These are phyloP conservation scores for Diglossa cyanea DNA, from an alignment of 2,797 vertebrate species.

Conservation along the genomic window DNA sequence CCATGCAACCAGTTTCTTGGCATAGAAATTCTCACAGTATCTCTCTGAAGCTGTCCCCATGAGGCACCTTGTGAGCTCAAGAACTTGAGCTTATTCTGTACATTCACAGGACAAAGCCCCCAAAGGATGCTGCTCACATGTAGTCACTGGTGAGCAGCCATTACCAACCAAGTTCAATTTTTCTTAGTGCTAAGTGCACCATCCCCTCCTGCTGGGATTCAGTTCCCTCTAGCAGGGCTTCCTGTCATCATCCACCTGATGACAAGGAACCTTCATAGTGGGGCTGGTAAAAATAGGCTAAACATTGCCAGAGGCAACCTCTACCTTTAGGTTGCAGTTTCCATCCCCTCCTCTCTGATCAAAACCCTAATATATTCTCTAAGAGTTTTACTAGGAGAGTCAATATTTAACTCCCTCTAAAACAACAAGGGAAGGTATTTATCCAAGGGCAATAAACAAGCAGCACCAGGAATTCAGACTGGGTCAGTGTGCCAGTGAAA, in stretches of 20 bases:
- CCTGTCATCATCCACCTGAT: not conserved
- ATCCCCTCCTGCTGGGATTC: not conserved
- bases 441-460: not conserved
- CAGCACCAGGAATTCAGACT: not conserved
- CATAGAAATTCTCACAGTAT: accelerated
- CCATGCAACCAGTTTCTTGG: not conserved
- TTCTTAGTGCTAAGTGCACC: not conserved
- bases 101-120: not conserved
- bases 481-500: not conserved
- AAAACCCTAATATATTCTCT: not conserved
- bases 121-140: not conserved
- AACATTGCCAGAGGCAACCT: not conserved
- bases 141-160: not conserved
- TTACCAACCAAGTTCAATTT: not conserved
- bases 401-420: not conserved
- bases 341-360: not conserved
- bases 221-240: not conserved
- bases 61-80: not conserved
- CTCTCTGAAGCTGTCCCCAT: accelerated
- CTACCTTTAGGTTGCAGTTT: not conserved
- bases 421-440: not conserved
- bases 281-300: not conserved
- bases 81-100: not conserved
- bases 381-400: not conserved
- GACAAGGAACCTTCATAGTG: accelerated